phyloP scores from a whole-genome alignment of 1,140 invertebrate genomes.

The Rhopalosiphum padi region DNA sequence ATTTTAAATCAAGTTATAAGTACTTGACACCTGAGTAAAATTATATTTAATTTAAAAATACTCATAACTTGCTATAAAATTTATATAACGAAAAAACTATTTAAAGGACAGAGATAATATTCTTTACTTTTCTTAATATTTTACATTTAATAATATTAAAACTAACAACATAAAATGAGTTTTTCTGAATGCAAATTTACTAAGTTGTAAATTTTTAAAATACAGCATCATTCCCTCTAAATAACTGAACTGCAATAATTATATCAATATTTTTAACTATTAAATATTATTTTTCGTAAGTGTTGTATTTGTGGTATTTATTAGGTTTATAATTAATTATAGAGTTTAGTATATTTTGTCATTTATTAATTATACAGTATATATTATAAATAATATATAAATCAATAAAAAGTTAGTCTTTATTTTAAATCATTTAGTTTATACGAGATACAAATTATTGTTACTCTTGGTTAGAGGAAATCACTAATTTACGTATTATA shows the following conservation, averaged over 20 bases:
- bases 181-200: not conserved
- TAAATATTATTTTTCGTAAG: constrained; percentile 42
- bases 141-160: not conserved
- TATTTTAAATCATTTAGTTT: not conserved
- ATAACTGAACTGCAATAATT: constrained; percentile 47
- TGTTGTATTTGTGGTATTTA: constrained; percentile 9
- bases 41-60: not conserved
- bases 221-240: not conserved
- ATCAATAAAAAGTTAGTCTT: constrained; percentile 15
- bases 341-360: constrained; percentile 43
- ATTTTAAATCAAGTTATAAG: not conserved
- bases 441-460: not conserved
- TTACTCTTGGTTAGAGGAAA: not conserved
- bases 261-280: constrained; percentile 13
- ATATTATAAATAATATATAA: constrained; percentile 9
- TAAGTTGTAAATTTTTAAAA: not conserved
- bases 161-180: not conserved
- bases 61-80: not conserved
- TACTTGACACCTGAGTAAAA: not conserved
- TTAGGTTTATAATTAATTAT: not conserved
- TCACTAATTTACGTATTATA: not conserved
- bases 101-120: not conserved
- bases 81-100: not conserved
- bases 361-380: constrained; percentile 18
- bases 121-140: too few species aligned